Evolutionary conservation across 2,113 vertebrate species (phyloP), one percentile per base, ranked within the genome.

Genomic region (Eleginops maclovinus): DNA sequence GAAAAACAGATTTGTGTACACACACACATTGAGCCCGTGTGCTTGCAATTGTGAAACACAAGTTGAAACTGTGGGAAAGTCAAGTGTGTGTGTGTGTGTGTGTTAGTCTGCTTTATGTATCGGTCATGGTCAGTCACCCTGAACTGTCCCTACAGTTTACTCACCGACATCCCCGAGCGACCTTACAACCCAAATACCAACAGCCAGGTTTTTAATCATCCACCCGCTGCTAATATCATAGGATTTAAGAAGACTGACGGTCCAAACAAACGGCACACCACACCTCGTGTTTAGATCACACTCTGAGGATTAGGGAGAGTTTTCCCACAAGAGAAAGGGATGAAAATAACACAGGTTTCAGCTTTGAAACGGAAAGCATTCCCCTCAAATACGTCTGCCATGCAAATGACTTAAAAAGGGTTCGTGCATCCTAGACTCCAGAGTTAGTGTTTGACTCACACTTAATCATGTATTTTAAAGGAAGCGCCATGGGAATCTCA

Each of bases 71-170:
- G 60, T 50, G 40, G 12, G 24, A 36, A 36, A 36, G 31, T n/a
- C n/a, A n/a, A n/a, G n/a, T 26, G 16, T 56, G 56, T 3, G 7
- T 7, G 60, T n/a, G 64, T 72, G 79, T 47, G n/a, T 28, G 17
- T 58, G 56, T 4, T 6, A 6, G 60, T n/a, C 60, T 73, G 79
- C 43, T 50, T 50, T 51, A 26, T 55, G 55, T 36, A 51, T 80
- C 1, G 1, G 76, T 77, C 74, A 43, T 1, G n/a, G 70, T 46
- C 71, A 54, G 60, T 87, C 72, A 82, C 44, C 84, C 82, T 58
- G 53, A 83, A 74, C 86, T 13, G 16, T 83, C 61, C 31, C 77
- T 19, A 11, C 74, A 63, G 82, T 82, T 83, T 86, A 43, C 63
- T 58, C 61, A 36, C 53, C 4, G 13, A 68, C 28, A 11, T 56